Conservation (phyloP, 92 coral and sea anemone genomes). For the Zoanthus sociatus region DNA sequence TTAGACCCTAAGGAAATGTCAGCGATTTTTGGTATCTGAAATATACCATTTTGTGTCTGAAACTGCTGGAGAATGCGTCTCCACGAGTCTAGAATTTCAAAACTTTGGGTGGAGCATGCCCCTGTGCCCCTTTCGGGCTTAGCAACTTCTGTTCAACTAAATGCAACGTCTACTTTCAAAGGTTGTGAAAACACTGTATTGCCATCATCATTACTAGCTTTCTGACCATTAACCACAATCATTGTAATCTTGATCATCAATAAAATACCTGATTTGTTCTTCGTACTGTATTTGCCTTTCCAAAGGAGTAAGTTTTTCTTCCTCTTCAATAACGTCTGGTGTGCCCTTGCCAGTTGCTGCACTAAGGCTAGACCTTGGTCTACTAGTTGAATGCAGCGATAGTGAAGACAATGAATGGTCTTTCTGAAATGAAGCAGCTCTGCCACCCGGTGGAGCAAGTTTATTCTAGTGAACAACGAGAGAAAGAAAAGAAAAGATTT, state of each 20-base stretch:
- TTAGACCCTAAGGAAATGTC: too few species aligned
- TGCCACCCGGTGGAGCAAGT: constrained; percentile 38
- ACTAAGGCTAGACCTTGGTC: constrained; percentile 94
- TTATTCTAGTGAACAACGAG: constrained; percentile 5
- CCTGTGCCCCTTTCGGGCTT: too few species aligned
- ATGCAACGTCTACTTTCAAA: too few species aligned
- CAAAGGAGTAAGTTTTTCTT: constrained; percentile 79
- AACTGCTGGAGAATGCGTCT: too few species aligned
- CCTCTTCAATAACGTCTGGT: constrained; percentile 86
- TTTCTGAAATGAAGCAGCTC: constrained; percentile 76
- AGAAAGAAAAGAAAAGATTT: not conserved
- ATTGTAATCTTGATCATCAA: not conserved
- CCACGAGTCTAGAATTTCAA: too few species aligned
- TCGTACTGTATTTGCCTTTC: constrained; percentile 83
- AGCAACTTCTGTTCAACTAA: too few species aligned
- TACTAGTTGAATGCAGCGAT: constrained; percentile 91
- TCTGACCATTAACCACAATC: not conserved
- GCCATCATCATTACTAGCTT: not conserved
- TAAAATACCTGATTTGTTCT: constrained; percentile 81
- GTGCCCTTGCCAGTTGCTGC: constrained; percentile 80
- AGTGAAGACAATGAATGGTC: constrained; percentile 93
- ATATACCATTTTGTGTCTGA: too few species aligned
- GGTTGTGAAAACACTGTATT: too few species aligned
- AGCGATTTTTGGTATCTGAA: too few species aligned
- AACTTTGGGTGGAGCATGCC: too few species aligned